These are phyloP conservation scores for Vanessa tameamea DNA, from an alignment of 1,140 invertebrate genomes.

Conservation along the genomic window DNA sequence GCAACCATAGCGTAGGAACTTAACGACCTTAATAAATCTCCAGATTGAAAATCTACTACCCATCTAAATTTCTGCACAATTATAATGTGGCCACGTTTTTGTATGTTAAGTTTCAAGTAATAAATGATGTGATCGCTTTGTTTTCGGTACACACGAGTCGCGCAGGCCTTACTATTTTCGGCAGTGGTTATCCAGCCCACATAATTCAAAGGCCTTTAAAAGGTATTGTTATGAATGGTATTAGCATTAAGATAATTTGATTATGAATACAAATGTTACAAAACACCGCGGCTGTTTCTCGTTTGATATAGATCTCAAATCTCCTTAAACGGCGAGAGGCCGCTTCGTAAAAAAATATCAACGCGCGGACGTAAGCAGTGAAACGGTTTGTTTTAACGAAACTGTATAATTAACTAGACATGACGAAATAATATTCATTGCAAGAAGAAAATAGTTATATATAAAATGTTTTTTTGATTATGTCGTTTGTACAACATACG, in stretches of 20 bases:
- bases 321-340: conserved; percentile 19
- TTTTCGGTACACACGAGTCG: conserved; percentile 29
- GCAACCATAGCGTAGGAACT: background rate
- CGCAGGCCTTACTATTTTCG: conserved; percentile 38
- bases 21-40: background rate
- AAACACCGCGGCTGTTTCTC: conserved; percentile 25
- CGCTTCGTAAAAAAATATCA: conserved; percentile 23
- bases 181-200: conserved; percentile 31
- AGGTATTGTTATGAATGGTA: conserved; percentile 31
- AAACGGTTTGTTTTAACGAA: conserved; percentile 36
- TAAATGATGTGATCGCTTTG: conserved; percentile 26
- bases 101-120: conserved; percentile 20
- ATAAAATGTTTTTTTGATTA: too few species aligned
- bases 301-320: conserved; percentile 34
- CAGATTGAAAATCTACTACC: conserved; percentile 4
- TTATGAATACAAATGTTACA: conserved; percentile 34
- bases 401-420: conserved; percentile 25
- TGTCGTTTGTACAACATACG: too few species aligned
- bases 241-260: conserved; percentile 37
- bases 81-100: conserved; percentile 18
- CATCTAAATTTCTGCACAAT: background rate
- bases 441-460: background rate
- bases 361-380: conserved; percentile 23
- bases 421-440: conserved; percentile 31
- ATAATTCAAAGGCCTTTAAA: conserved; percentile 30